phyloP scores from a whole-genome alignment of 2,888 invertebrate genomes.

The Argyresthia goedartella region DNA sequence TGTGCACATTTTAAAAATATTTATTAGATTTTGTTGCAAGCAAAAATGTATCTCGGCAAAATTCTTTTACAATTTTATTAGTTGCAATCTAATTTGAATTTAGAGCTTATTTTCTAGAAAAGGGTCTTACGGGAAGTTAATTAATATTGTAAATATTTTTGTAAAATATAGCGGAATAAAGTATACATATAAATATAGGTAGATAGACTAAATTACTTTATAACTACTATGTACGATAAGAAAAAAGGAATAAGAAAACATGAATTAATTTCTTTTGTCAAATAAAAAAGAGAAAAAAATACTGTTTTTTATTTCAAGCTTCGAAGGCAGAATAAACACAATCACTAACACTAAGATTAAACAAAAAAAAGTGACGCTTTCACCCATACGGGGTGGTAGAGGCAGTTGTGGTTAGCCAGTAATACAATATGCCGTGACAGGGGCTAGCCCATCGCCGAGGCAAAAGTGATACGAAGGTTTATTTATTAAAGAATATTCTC shows the following conservation, averaged over 20 bases:
- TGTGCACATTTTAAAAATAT: slow-evolving; percentile 13
- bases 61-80: slow-evolving; percentile 22
- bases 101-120: slow-evolving; percentile 23
- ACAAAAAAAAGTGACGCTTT: neutral
- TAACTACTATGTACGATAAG: slow-evolving; percentile 64
- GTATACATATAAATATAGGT: slow-evolving; percentile 61
- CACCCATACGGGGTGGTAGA: too few species aligned
- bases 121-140: slow-evolving; percentile 58
- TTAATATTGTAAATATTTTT: slow-evolving; percentile 62
- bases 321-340: neutral
- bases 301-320: slow-evolving; percentile 33
- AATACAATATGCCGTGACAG: too few species aligned
- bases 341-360: neutral
- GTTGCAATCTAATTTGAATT: slow-evolving; percentile 22
- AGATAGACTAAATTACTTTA: slow-evolving; percentile 66
- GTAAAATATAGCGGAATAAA: slow-evolving; percentile 60
- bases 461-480: too few species aligned
- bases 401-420: too few species aligned
- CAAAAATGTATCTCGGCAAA: slow-evolving; percentile 29
- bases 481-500: too few species aligned
- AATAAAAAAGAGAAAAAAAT: slow-evolving; percentile 56
- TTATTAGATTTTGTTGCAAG: slow-evolving; percentile 32
- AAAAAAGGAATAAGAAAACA: slow-evolving; percentile 60
- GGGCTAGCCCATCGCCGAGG: too few species aligned
- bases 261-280: slow-evolving; percentile 69